A percentile compares a stretch with the other conserved stretches of the same genome.
phyloP scores from a whole-genome alignment of 2,113 vertebrate species.

The Takifugu bimaculatus region DNA sequence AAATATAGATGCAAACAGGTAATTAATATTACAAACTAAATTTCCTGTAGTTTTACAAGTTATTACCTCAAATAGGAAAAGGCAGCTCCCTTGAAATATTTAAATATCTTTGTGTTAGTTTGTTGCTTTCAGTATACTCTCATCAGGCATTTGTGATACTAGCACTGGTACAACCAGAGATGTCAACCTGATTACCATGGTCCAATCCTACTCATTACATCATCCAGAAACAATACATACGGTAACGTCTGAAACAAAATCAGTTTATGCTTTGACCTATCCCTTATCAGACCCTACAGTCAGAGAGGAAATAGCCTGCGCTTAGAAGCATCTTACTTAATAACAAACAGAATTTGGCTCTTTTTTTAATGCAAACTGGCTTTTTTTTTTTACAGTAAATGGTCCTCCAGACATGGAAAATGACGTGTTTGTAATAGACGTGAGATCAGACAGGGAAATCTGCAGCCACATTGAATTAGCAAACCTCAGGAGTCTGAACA shows the following conservation, averaged over 20 bases:
- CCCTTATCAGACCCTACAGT: slow-evolving; percentile 31
- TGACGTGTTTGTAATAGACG: slow-evolving; percentile 47
- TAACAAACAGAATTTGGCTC: background rate
- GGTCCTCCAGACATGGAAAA: slow-evolving; percentile 36
- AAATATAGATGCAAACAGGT: no score
- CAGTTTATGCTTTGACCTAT: slow-evolving; percentile 26
- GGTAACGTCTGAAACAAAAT: slow-evolving; percentile 27
- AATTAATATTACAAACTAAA: no score
- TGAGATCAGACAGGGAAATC: slow-evolving; percentile 64
- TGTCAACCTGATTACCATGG: background rate
- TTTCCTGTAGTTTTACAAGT: no score
- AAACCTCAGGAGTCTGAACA: slow-evolving; percentile 52
- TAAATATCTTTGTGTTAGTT: no score
- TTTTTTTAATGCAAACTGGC: background rate
- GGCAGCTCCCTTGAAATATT: no score
- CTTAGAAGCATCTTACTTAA: slow-evolving; percentile 47
- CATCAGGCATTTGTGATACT: background rate
- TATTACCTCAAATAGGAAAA: no score
- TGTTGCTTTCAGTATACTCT: background rate
- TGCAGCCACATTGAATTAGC: slow-evolving; percentile 64
- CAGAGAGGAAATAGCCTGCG: slow-evolving; percentile 31
- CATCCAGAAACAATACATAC: slow-evolving; percentile 30
- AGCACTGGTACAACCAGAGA: background rate
- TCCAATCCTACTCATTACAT: slow-evolving; percentile 2
- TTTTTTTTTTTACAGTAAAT: slow-evolving; percentile 53